Evolutionary conservation across 2,888 invertebrate genomes (phyloP).

Genomic region (Strigamia transsilvanica): DNA sequence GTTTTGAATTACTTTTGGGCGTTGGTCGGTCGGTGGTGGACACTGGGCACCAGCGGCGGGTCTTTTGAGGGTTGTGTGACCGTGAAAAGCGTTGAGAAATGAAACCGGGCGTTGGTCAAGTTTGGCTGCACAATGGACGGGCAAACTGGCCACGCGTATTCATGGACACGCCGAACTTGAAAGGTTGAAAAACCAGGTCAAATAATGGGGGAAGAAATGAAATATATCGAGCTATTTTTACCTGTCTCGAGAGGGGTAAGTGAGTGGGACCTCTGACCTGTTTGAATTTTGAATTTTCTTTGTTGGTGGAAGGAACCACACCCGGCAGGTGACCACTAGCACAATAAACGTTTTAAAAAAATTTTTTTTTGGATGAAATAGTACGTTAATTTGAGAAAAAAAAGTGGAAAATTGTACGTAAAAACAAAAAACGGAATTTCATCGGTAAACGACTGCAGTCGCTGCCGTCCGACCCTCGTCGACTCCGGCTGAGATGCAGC

Average conservation of each 20-base stretch:
- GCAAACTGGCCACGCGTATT: not conserved
- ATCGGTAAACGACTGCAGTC: too few relatives aligned
- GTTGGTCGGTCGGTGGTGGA: not conserved
- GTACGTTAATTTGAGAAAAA: not conserved
- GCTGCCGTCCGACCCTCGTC: too few relatives aligned
- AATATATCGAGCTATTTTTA: not conserved
- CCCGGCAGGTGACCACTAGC: not conserved
- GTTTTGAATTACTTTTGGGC: not conserved
- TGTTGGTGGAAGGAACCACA: not conserved
- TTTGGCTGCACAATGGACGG: not conserved
- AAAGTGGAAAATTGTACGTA: not conserved
- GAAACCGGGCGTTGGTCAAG: slow-evolving; percentile 32
- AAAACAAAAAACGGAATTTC: too few relatives aligned
- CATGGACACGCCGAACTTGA: not conserved
- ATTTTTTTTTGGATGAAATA: not conserved
- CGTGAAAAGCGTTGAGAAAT: slow-evolving; percentile 28
- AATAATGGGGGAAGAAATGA: not conserved
- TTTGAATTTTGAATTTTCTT: not conserved
- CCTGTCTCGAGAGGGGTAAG: not conserved
- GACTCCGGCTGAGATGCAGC: too few relatives aligned
- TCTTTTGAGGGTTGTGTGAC: not conserved
- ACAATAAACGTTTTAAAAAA: not conserved
- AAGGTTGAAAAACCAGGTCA: not conserved
- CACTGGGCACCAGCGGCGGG: not conserved
- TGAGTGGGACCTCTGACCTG: not conserved